Evolutionary conservation across 2,797 vertebrate species (phyloP), one percentile per base, ranked within the genome.

Genomic region (Chromobotia macracanthus): DNA sequence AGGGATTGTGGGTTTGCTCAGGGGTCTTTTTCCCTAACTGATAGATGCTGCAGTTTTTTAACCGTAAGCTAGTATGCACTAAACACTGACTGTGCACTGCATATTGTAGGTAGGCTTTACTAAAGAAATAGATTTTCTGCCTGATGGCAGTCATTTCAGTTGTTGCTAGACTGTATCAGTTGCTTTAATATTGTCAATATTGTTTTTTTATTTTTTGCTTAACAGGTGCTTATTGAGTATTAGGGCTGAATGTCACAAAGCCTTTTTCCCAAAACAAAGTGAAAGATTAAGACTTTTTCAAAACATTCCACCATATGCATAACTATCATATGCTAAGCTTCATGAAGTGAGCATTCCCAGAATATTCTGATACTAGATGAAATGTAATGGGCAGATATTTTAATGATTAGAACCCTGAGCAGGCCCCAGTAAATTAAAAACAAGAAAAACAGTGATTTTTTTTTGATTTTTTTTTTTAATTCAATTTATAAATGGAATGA

Each of bases 1-100:
- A 35, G 75, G 53, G 65, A 68, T 68, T 68, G 65, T 48, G 53
- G 65, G 53, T 68, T 69, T 48, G 53, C 65, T 68, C 64, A 68
- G 53, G 8, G 56, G 13, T 61, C 7, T 61, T 31, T 28, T 28
- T 31, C 28, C 16, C 31, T 41, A 7, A 38, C 13, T 19, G 35
- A n/a, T 38, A 35, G 55, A 9, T 19, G 18, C 18, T 51, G 50
- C 15, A 7, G 48, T 51, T 3, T 31, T 31, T 38, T 38, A 38
- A 5, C 8, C 11, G 10, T 10, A 10, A 2, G 41, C 9, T 61
- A 31, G 21, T 61, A 16, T 15, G 21, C 19, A 25, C 25, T 28
- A 28, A 58, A 55, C 1, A 9, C n/a, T 19, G 2, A 9, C 19
- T 56, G 19, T 2, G 19, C 53, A 21, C 9, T 55, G n/a, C 31